These are phyloP conservation scores for Arothron firmamentum DNA, from an alignment of 2,113 vertebrate species.

Conservation along the genomic window DNA sequence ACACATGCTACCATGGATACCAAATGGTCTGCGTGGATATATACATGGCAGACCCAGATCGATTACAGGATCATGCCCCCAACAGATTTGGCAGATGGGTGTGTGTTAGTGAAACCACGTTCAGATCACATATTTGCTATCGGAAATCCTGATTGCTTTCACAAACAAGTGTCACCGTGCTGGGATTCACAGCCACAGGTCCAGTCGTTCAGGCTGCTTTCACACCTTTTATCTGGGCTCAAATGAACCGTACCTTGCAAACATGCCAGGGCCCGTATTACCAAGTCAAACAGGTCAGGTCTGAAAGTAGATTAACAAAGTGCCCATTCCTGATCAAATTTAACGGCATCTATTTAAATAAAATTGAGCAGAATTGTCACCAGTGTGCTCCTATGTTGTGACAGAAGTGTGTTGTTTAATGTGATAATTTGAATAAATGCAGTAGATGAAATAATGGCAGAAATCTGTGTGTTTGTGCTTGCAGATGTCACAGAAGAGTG, in stretches of 20 bases:
- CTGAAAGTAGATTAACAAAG: background rate
- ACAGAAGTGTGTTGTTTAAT: no score
- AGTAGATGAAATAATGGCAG: background rate
- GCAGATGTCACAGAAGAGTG: background rate
- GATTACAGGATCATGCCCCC: background rate
- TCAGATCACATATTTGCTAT: background rate
- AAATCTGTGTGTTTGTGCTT: background rate
- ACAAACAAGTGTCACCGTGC: background rate
- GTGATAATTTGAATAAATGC: background rate
- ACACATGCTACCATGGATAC: background rate
- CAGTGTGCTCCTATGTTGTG: background rate
- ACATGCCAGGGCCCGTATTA: background rate
- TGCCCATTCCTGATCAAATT: background rate
- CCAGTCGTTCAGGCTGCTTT: background rate
- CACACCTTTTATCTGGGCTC: background rate
- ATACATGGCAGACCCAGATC: background rate
- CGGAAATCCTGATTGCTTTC: background rate
- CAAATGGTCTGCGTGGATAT: background rate
- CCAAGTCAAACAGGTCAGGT: background rate
- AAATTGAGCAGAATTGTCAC: background rate
- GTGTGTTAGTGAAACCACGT: background rate
- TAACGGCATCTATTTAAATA: background rate
- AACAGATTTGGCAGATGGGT: background rate
- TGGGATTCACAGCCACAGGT: background rate
- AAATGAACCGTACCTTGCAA: background rate